Percentiles rank a stretch among this genome's conserved stretches.
Conservation (phyloP, 2,113 vertebrate genomes). For the Archilochus colubris region DNA sequence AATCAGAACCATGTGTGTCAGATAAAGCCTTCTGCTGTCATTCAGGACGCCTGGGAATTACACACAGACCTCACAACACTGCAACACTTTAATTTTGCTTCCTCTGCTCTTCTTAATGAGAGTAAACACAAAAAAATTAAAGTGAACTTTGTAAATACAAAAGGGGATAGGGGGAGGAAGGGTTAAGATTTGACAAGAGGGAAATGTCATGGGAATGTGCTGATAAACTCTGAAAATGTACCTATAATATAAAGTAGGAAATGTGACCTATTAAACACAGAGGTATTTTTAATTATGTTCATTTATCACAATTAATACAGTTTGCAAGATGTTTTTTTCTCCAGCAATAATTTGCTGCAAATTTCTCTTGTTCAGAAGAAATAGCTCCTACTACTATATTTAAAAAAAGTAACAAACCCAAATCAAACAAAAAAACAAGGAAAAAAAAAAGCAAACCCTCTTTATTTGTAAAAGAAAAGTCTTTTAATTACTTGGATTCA, state of each 20-base stretch:
- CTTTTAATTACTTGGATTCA: neutral
- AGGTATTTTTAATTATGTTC: neutral
- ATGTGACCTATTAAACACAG: neutral
- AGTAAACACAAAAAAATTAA: neutral
- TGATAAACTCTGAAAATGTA: neutral
- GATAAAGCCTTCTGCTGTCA: neutral
- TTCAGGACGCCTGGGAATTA: neutral
- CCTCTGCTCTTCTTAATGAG: neutral
- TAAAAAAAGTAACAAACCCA: too few relatives aligned
- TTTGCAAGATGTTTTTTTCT: neutral
- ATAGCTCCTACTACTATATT: neutral
- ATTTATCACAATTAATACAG: conserved; percentile 16
- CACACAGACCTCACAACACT: neutral
- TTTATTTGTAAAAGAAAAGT: neutral
- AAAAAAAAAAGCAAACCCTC: neutral
- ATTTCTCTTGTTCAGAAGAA: conserved; percentile 2
- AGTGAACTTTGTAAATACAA: neutral
- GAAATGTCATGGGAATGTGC: neutral
- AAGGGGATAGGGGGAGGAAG: neutral
- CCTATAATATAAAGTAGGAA: neutral
- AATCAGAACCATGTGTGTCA: neutral
- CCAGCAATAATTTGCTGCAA: neutral
- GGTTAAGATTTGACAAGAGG: neutral
- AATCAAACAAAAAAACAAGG: neutral
- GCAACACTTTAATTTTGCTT: neutral